Base-by-base conservation (phyloP, 2,113 vertebrate genomes). In the Rana temporaria region DNA sequence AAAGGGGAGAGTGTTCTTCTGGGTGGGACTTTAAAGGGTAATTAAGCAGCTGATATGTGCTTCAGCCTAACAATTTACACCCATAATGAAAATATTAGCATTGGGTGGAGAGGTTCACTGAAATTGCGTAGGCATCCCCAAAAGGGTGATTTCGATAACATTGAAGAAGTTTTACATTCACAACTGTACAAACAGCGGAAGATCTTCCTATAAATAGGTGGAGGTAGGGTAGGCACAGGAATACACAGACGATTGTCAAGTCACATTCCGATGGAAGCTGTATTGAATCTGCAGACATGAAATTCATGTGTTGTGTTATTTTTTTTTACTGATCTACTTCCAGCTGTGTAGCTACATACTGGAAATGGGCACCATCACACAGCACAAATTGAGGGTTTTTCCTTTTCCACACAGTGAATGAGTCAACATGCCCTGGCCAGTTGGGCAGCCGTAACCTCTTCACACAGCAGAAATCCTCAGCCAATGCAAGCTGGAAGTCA, bases 401-500 rank as follows among this genome's bases (percentile, higher is more conserved):
- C 38, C 84, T 79, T 56, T 56, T 84, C 84, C 81, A 85, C 55
- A 84, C 66, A 53, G 68, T 84, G 32, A 85, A 79, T 11, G 81
- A 84, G 48, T 85, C 84, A 11, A 85, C 64, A 20, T 84, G 84
- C 0, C 81, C 84, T 14, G 84, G 84, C 84, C 84, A 85, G 38
- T 64, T 85, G 56, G 84, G 84, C 1, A 84, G 64, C 62, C 62
- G 70, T 59, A 84, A 20, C 34, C 84, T 74, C 63, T 79, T 84
- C 48, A 85, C 53, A 26, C 84, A 85, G 56, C 84, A 85, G 56
- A 85, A 85, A 52, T 85, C 84, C 42, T 85, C 84, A 18, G 80
- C 84, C 6, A 85, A 76, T 8, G 75, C 56, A 19, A 85, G 76
- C 63, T 85, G 81, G 42, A 85, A 84, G 55, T 66, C 76, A 56